These are phyloP conservation scores for Sthenelais limicola DNA, from an alignment of 2,888 invertebrate species.

Conservation along the genomic window DNA sequence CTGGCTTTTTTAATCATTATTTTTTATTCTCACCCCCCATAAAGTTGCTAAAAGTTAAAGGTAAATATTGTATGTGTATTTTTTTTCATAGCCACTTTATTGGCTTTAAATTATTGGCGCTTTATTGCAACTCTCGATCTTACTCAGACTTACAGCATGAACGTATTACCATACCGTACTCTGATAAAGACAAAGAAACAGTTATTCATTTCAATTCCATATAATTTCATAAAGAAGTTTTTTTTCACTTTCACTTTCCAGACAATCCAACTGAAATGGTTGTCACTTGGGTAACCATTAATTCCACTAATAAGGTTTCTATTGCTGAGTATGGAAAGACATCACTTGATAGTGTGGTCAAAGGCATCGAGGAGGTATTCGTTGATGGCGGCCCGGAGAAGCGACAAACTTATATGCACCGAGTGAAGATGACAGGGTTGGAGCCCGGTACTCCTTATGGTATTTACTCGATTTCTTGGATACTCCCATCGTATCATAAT, in stretches of 20 bases:
- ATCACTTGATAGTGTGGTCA: slow-evolving; percentile 31
- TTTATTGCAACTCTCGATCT: no score
- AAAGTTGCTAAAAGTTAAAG: no score
- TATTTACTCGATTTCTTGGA: neutral
- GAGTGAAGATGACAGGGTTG: slow-evolving; percentile 41
- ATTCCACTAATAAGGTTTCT: slow-evolving; percentile 50
- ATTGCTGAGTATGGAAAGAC: slow-evolving; percentile 56
- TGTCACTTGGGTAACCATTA: slow-evolving; percentile 61
- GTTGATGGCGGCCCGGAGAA: slow-evolving; percentile 49
- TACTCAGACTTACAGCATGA: no score
- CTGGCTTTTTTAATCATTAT: no score
- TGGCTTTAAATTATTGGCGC: no score
- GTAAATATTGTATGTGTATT: no score
- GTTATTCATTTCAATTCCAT: no score
- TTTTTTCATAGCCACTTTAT: no score
- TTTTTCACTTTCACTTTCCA: slow-evolving; percentile 31
- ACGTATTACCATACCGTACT: no score
- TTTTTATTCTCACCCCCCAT: no score
- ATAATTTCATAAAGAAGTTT: no score
- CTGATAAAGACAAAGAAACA: no score
- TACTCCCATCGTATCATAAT: neutral
- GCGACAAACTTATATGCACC: slow-evolving; percentile 48
- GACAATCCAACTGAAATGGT: slow-evolving; percentile 56
- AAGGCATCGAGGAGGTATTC: slow-evolving; percentile 47
- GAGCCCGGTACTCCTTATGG: slow-evolving; percentile 5